A percentile compares a stretch with the other conserved stretches of the same genome.
phyloP scores from a whole-genome alignment of 2,888 invertebrate genomes.

The Polia nebulosa region DNA sequence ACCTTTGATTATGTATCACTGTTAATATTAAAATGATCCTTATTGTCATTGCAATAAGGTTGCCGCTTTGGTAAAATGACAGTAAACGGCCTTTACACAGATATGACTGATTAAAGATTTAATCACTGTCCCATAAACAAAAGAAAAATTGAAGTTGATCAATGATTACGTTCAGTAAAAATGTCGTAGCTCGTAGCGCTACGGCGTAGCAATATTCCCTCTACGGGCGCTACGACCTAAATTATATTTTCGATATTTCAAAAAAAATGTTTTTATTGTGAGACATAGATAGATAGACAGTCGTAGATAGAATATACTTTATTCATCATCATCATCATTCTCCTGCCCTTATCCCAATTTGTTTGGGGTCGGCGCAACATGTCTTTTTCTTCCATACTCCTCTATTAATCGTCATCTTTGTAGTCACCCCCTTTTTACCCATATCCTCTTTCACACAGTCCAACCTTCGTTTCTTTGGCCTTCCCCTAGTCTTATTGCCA shows the following conservation, averaged over 20 bases:
- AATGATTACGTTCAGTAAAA: not conserved
- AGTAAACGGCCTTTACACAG: not conserved
- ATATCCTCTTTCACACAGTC: no score
- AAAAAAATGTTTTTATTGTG: no score
- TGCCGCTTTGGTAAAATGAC: not conserved
- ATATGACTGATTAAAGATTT: slow-evolving; percentile 2
- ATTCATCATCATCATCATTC: no score
- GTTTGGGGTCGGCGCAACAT: no score
- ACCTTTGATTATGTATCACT: not conserved
- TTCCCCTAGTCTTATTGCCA: no score
- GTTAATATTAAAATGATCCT: not conserved
- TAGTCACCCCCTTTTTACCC: no score
- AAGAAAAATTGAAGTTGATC: not conserved
- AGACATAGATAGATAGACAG: no score
- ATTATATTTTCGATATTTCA: slow-evolving; percentile 3
- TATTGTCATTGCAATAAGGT: not conserved
- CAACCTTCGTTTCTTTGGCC: no score
- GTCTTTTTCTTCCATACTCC: no score
- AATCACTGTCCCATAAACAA: not conserved
- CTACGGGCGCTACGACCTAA: slow-evolving; percentile 1
- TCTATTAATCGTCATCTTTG: no score
- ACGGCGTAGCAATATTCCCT: slow-evolving; percentile 28
- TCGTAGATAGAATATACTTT: no score
- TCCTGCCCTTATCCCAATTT: no score
- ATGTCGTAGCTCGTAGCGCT: slow-evolving; percentile 40